Conservation (phyloP, 2,888 invertebrate species). For the Ichneumoninae sp. region DNA sequence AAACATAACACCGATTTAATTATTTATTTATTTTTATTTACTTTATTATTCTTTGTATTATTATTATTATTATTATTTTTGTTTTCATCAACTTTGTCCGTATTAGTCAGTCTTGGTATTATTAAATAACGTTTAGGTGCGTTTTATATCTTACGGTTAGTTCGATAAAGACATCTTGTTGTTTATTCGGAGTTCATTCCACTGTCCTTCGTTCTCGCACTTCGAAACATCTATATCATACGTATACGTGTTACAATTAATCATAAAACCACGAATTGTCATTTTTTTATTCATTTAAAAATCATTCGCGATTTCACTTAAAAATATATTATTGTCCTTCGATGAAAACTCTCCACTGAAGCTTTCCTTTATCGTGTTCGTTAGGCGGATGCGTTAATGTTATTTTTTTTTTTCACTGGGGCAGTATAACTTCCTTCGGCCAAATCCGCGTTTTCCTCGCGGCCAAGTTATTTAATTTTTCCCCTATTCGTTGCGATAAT, state of each 20-base stretch:
- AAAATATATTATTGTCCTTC: conserved; percentile 85
- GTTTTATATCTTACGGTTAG: conserved; percentile 57
- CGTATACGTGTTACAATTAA: conserved; percentile 27
- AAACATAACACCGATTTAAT: conserved; percentile 83
- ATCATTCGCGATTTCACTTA: conserved; percentile 76
- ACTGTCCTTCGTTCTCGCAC: conserved; percentile 20
- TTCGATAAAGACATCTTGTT: conserved; percentile 44
- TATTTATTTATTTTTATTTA: conserved; percentile 65
- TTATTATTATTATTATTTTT: conserved; percentile 37
- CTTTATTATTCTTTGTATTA: conserved; percentile 63
- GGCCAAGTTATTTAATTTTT: neutral
- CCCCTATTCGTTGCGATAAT: neutral
- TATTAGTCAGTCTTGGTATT: conserved; percentile 73
- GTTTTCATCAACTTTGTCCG: conserved; percentile 66
- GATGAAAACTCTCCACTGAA: conserved; percentile 82
- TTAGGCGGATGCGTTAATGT: conserved; percentile 27
- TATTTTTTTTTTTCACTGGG: conserved; percentile 31
- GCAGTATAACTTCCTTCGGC: conserved; percentile 21
- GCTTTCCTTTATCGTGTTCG: conserved; percentile 67
- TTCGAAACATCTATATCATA: conserved; percentile 46
- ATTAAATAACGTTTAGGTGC: conserved; percentile 66
- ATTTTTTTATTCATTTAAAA: conserved; percentile 58
- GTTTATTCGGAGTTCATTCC: conserved; percentile 30
- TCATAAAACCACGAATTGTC: conserved; percentile 47
- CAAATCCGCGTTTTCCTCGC: conserved; percentile 27